These are phyloP conservation scores for Xiphorhynchus elegans DNA, from an alignment of 2,113 vertebrate genomes.

Conservation along the genomic window DNA sequence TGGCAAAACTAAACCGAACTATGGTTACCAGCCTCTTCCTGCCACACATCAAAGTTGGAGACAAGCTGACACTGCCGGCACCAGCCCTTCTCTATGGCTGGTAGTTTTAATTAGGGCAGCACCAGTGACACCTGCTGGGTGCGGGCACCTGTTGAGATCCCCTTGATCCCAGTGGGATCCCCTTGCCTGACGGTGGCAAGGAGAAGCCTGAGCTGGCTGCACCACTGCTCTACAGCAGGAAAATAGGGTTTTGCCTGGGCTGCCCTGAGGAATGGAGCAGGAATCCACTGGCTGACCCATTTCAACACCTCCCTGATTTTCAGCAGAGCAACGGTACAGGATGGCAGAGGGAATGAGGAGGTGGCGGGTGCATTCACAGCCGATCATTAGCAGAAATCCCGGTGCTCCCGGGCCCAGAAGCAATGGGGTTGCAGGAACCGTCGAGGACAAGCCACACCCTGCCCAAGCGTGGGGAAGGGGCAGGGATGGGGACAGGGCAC, in stretches of 20 bases:
- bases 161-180: background rate
- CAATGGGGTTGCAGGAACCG: background rate
- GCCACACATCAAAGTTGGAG: background rate
- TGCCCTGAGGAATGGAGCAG: background rate
- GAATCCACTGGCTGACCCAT: accelerated
- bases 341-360: accelerated
- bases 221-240: accelerated
- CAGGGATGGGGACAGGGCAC: background rate
- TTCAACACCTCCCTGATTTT: background rate
- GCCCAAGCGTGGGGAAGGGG: background rate
- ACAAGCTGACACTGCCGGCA: accelerated
- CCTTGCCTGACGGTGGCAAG: accelerated
- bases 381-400: background rate
- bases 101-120: background rate
- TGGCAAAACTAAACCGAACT: background rate
- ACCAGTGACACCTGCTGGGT: accelerated
- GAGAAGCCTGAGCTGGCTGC: background rate
- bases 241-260: background rate
- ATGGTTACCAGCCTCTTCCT: background rate
- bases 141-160: accelerated
- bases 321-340: accelerated
- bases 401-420: background rate
- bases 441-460: background rate
- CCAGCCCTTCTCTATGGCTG: accelerated
- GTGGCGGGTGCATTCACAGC: accelerated